A percentile compares a stretch with the other conserved stretches of the same genome.
Conservation (phyloP, 2,888 invertebrate species). For the Nomada ruficornis region DNA sequence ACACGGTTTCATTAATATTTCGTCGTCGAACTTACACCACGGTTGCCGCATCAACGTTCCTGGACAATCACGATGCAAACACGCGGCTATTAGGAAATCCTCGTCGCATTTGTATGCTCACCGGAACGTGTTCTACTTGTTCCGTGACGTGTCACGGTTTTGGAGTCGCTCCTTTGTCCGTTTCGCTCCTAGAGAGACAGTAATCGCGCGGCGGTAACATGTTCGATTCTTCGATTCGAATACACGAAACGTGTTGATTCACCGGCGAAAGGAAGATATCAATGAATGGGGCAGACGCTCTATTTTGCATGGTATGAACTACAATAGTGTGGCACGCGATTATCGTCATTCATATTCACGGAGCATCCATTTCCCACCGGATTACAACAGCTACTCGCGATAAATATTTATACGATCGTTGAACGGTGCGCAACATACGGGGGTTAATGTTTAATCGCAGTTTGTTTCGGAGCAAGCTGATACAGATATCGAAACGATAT, state of each 20-base stretch:
- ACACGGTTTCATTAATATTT: slow-evolving; percentile 52
- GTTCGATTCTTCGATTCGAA: background rate
- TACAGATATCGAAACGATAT: slow-evolving; percentile 4
- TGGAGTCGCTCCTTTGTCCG: background rate
- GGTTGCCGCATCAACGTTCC: slow-evolving; percentile 46
- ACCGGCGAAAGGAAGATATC: background rate
- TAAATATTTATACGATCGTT: slow-evolving; percentile 40
- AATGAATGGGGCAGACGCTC: slow-evolving; percentile 25
- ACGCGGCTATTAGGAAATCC: slow-evolving; percentile 50
- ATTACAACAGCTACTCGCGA: slow-evolving; percentile 38
- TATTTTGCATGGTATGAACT: slow-evolving; percentile 28
- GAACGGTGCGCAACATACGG: slow-evolving; percentile 1
- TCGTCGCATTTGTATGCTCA: slow-evolving; percentile 39
- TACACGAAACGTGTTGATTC: background rate
- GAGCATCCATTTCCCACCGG: slow-evolving; percentile 40
- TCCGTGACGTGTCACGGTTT: slow-evolving; percentile 20
- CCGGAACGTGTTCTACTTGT: slow-evolving; percentile 36
- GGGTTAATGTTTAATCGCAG: slow-evolving; percentile 42
- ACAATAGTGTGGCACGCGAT: slow-evolving; percentile 27
- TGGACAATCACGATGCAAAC: slow-evolving; percentile 47
- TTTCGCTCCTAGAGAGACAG: too few relatives aligned
- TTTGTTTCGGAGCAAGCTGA: slow-evolving; percentile 12
- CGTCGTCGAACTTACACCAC: slow-evolving; percentile 29
- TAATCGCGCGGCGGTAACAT: background rate
- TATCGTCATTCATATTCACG: slow-evolving; percentile 55